A percentile compares a stretch with the other conserved stretches of the same genome.
These are phyloP conservation scores for Neodon shergylaensis DNA, from an alignment of 2,113 vertebrate species.

Conservation along the genomic window DNA sequence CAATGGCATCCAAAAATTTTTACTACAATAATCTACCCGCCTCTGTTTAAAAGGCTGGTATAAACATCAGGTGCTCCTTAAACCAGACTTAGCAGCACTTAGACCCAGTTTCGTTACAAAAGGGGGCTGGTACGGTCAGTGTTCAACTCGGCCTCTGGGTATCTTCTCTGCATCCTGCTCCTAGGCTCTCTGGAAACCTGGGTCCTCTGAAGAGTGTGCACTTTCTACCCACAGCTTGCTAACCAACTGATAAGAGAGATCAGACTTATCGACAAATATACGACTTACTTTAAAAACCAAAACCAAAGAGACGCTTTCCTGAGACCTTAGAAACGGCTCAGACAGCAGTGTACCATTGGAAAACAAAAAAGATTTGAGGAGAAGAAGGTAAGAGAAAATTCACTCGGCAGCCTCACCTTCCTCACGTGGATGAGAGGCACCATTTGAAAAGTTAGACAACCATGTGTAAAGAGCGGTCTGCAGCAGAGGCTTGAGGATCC, in stretches of 20 bases:
- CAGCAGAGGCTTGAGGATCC: not conserved
- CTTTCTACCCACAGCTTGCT: not conserved
- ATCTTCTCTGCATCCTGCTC: not conserved
- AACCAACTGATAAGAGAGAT: not conserved
- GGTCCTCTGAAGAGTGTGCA: not conserved
- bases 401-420: not conserved
- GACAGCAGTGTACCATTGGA: not conserved
- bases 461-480: not conserved
- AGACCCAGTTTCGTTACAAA: not conserved
- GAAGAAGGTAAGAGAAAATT: not conserved
- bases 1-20: not conserved
- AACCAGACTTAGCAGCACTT: not conserved
- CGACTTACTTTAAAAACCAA: not conserved
- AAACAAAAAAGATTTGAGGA: not conserved
- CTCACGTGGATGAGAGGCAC: not conserved
- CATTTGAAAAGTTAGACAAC: not conserved
- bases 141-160: not conserved
- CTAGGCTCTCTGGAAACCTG: not conserved
- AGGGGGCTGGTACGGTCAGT: not conserved
- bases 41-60: not conserved
- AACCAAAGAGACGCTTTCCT: not conserved
- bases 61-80: not conserved
- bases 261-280: not conserved
- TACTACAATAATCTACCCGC: not conserved
- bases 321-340: not conserved